These are phyloP conservation scores for Enhydra lutris DNA, from an alignment of 2,113 vertebrate genomes.

Conservation along the genomic window DNA sequence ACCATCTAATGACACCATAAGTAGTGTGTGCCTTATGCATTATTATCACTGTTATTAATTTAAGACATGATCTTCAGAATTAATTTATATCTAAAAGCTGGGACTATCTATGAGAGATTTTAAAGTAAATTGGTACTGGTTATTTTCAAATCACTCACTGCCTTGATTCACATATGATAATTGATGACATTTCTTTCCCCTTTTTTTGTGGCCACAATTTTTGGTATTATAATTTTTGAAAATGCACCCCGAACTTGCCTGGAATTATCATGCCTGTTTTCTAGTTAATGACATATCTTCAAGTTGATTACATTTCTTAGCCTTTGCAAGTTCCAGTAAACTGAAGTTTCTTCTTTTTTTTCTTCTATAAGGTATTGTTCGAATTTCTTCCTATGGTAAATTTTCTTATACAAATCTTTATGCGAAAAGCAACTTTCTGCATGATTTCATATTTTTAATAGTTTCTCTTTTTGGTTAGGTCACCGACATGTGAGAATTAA, in stretches of 20 bases:
- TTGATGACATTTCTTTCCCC: not conserved
- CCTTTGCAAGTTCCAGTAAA: constrained; percentile 5
- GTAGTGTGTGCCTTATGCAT: not conserved
- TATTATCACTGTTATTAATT: not conserved
- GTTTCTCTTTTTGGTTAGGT: constrained; percentile 31
- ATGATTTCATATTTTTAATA: constrained; percentile 6
- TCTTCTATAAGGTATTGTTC: not conserved
- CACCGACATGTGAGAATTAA: not conserved
- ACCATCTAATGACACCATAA: not conserved
- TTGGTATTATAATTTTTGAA: not conserved
- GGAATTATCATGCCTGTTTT: not conserved
- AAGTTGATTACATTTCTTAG: constrained; percentile 17
- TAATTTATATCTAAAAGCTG: constrained; percentile 28
- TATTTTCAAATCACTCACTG: not conserved
- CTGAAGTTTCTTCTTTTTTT: not conserved
- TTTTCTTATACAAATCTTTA: not conserved
- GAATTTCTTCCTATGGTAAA: not conserved
- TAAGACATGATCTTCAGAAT: constrained; percentile 28
- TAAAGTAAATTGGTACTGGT: not conserved
- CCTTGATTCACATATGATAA: constrained; percentile 17
- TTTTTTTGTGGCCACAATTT: not conserved
- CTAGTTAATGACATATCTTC: constrained; percentile 3
- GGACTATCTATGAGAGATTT: not conserved
- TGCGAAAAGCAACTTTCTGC: not conserved
- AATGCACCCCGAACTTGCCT: not conserved